These are phyloP conservation scores for Colletes latitarsis DNA, from an alignment of 1,140 invertebrate species.

Conservation along the genomic window DNA sequence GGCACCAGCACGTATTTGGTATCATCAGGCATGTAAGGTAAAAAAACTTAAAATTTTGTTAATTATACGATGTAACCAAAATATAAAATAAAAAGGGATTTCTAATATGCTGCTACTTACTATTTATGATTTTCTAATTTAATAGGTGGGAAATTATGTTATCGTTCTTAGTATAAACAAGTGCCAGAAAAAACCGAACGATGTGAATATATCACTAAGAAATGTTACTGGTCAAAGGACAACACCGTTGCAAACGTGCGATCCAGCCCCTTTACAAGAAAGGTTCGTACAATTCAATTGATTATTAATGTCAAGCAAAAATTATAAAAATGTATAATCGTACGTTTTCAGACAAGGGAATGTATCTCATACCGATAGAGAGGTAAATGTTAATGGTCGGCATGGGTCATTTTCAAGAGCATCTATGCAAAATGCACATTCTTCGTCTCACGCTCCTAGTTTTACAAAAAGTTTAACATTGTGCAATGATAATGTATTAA, in stretches of 20 bases:
- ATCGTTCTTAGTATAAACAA: slow-evolving; percentile 78
- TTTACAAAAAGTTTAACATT: slow-evolving; percentile 66
- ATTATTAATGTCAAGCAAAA: neutral
- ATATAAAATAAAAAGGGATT: neutral
- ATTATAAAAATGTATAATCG: neutral
- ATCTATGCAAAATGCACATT: slow-evolving; percentile 43
- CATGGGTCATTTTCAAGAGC: slow-evolving; percentile 82
- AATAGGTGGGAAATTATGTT: slow-evolving; percentile 78
- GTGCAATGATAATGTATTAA: slow-evolving; percentile 82
- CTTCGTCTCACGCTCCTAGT: slow-evolving; percentile 40
- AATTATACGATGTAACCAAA: neutral
- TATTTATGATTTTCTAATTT: neutral
- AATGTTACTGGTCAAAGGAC: slow-evolving; percentile 67
- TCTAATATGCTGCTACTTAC: neutral
- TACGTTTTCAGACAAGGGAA: slow-evolving; percentile 62
- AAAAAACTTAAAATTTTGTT: slow-evolving; percentile 53
- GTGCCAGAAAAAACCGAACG: slow-evolving; percentile 68
- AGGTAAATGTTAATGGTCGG: slow-evolving; percentile 88
- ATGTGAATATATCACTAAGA: slow-evolving; percentile 75
- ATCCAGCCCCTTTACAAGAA: slow-evolving; percentile 58
- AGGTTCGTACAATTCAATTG: slow-evolving; percentile 57
- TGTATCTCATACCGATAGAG: slow-evolving; percentile 81
- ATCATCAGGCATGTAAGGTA: slow-evolving; percentile 94
- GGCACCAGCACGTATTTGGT: slow-evolving; percentile 93
- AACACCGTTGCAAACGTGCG: slow-evolving; percentile 51